Conservation (phyloP, 2,888 invertebrate species). For the Platycheirus rosarum region DNA sequence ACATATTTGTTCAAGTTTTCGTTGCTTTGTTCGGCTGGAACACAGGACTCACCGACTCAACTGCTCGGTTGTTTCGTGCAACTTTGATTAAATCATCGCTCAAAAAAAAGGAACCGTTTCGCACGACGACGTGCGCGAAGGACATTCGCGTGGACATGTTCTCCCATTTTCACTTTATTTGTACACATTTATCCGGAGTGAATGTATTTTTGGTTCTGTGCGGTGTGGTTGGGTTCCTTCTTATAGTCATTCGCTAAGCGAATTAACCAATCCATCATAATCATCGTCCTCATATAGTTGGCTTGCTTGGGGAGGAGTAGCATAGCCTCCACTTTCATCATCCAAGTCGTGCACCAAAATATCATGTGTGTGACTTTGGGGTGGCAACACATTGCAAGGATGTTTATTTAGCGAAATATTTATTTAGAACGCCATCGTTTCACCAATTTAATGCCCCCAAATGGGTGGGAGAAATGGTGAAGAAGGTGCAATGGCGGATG, state of each 20-base stretch:
- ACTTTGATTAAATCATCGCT: slow-evolving; percentile 65
- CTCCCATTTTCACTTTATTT: slow-evolving; percentile 61
- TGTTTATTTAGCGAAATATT: slow-evolving; percentile 67
- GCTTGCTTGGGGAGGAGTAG: neutral
- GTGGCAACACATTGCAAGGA: slow-evolving; percentile 34
- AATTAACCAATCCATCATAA: slow-evolving; percentile 73
- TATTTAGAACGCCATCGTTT: slow-evolving; percentile 56
- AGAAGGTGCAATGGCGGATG: neutral
- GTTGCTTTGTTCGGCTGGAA: slow-evolving; percentile 4
- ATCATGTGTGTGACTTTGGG: neutral
- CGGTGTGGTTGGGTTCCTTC: neutral
- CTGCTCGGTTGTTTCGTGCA: slow-evolving; percentile 31
- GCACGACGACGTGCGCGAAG: slow-evolving; percentile 21
- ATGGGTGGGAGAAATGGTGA: slow-evolving; percentile 8
- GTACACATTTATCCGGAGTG: slow-evolving; percentile 25
- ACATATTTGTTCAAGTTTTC: slow-evolving; percentile 49
- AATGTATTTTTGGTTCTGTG: slow-evolving; percentile 39
- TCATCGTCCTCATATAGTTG: slow-evolving; percentile 51
- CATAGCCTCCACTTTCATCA: neutral
- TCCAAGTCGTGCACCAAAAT: slow-evolving; percentile 9
- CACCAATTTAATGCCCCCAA: slow-evolving; percentile 57
- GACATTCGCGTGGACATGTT: slow-evolving; percentile 61
- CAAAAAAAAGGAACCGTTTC: slow-evolving; percentile 42
- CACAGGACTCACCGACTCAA: slow-evolving; percentile 22
- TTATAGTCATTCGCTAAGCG: slow-evolving; percentile 46